These are phyloP conservation scores for Tortricodes alternella DNA, from an alignment of 2,888 invertebrate genomes.

Conservation along the genomic window DNA sequence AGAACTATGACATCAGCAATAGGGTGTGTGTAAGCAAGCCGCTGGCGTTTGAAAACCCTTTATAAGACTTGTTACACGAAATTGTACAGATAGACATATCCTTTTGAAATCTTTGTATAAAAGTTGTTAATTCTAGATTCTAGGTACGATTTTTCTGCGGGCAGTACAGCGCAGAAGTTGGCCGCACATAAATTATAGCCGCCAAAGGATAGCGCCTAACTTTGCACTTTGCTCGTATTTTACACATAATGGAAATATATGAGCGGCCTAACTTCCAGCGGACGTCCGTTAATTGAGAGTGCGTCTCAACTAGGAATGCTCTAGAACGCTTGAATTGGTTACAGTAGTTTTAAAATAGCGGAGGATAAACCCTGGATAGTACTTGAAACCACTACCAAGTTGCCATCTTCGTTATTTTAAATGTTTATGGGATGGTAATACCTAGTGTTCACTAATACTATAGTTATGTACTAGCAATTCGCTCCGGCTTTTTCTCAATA, in stretches of 20 bases:
- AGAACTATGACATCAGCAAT: too few relatives aligned
- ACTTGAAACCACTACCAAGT: too few relatives aligned
- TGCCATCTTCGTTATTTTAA: too few relatives aligned
- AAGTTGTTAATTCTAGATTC: conserved; percentile 31
- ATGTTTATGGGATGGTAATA: too few relatives aligned
- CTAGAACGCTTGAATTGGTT: conserved; percentile 31
- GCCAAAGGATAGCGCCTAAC: conserved; percentile 79
- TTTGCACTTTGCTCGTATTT: conserved; percentile 80
- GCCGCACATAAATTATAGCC: conserved; percentile 76
- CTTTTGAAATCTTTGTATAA: background rate
- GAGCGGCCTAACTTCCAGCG: conserved; percentile 67
- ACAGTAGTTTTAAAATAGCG: background rate
- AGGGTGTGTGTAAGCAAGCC: too few relatives aligned
- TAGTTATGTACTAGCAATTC: too few relatives aligned
- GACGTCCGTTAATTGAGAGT: conserved; percentile 73
- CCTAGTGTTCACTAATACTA: too few relatives aligned
- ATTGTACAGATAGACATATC: too few relatives aligned
- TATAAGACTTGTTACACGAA: too few relatives aligned
- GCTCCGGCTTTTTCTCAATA: too few relatives aligned
- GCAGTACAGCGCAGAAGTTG: conserved; percentile 66
- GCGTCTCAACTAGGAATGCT: conserved; percentile 59
- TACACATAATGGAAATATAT: conserved; percentile 78
- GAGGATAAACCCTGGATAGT: too few relatives aligned
- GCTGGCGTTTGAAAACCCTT: background rate
- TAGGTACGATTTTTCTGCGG: conserved; percentile 38